A percentile compares a stretch with the other conserved stretches of the same genome.
phyloP scores from a whole-genome alignment of 2,797 vertebrate species.

The Anguilla anguilla region DNA sequence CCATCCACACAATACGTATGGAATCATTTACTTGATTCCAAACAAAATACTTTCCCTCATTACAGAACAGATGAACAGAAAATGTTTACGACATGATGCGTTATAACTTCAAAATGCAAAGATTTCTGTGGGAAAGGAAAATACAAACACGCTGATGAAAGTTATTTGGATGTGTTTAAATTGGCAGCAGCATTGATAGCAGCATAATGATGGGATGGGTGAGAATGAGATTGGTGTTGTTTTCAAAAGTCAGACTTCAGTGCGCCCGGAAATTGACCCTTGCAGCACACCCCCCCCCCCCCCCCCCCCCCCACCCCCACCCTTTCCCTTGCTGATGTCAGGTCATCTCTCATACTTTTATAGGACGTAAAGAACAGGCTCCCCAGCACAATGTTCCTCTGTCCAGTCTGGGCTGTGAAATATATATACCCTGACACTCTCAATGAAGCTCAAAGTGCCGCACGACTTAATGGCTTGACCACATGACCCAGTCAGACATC shows the following conservation, averaged over 20 bases:
- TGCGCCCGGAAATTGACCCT: neutral
- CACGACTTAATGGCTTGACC: neutral
- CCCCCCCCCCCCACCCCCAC: too few species aligned
- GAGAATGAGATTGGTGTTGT: neutral
- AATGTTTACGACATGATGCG: neutral
- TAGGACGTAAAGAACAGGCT: neutral
- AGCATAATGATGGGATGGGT: neutral
- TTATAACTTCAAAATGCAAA: neutral
- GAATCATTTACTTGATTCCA: conserved; percentile 4
- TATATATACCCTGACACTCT: conserved; percentile 13
- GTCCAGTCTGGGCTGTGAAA: conserved; percentile 1
- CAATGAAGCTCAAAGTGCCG: conserved; percentile 12
- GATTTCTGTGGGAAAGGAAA: neutral
- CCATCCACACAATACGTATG: neutral
- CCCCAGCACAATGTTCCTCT: conserved; percentile 1
- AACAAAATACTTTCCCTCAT: neutral
- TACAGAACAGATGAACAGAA: conserved; percentile 4
- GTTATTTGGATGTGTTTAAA: neutral
- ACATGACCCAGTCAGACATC: conserved; percentile 2
- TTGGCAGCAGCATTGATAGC: neutral
- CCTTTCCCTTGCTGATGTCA: neutral
- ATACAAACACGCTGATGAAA: neutral
- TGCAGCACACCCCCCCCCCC: neutral
- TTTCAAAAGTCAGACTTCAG: neutral
- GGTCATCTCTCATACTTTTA: conserved; percentile 2